Evolutionary conservation across 1,140 invertebrate species (phyloP), one percentile per base, ranked within the genome.

Genomic region (Melipona quadrifasciata): DNA sequence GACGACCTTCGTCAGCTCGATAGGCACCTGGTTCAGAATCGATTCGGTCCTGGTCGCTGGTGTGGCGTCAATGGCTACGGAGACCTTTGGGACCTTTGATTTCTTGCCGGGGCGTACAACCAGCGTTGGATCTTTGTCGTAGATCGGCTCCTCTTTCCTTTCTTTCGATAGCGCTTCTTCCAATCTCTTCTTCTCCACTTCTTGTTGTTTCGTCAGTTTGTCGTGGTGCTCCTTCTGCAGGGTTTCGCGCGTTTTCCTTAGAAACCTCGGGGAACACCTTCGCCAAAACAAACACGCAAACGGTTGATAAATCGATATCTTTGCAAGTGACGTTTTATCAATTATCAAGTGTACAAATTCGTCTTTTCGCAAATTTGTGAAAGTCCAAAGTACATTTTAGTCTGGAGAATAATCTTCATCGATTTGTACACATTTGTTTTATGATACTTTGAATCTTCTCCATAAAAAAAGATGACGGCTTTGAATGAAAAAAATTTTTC

Each of bases 11-110:
- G 95, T 94, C 19, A 97, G 89, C 93, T 97, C 97, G 87, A 97
- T 97, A 14, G 97, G 97, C 90, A 97, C 95, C 94, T 97, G 97
- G 90, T 96, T 96, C 79, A 97, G 92, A 55, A 97, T 95, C 70
- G 97, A 97, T 82, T 96, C 95, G 8, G 96, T 97, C 85, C 97
- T 95, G 3, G 96, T 96, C 10, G 96, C 95, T 47, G 97, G 96
- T 14, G 97, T 97, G 0, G 97, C 97, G 93, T 97, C 97, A 27
- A 97, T 95, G 1, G 96, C 97, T n/a, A 97, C 96, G 0, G 96
- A 97, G 12, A 97, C 96, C 93, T 97, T 97, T 65, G 95, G 96
- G 0, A 95, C 94, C 86, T 96, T 96, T 87, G 91, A 94, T 86
- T 92, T 88, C 91, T 93, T 93, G 71, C 94, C 94, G 53, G 95